These are phyloP conservation scores for Caracal caracal DNA, from an alignment of 2,113 vertebrate species.

Conservation along the genomic window DNA sequence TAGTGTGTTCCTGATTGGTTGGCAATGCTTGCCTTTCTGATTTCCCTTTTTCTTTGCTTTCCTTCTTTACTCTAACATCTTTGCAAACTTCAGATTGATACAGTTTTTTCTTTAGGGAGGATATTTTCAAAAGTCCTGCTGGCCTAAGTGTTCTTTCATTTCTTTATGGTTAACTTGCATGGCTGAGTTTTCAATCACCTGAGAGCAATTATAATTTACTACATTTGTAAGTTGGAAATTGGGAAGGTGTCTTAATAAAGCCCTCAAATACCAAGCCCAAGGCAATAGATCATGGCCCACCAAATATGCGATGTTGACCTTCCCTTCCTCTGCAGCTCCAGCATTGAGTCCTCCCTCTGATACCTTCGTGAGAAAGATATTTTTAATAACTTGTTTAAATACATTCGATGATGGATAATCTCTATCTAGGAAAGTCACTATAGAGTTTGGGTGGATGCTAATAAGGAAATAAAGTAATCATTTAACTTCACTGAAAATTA, in stretches of 20 bases:
- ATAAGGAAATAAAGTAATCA: slow-evolving; percentile 31
- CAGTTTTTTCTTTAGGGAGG: neutral
- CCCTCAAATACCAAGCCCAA: neutral
- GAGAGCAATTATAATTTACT: neutral
- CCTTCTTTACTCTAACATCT: neutral
- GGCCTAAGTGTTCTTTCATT: neutral
- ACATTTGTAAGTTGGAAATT: neutral
- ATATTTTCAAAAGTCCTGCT: neutral
- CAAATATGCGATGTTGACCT: neutral
- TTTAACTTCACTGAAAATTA: neutral
- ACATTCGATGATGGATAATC: neutral
- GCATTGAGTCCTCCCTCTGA: neutral
- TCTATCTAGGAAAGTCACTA: neutral
- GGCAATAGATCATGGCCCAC: no score
- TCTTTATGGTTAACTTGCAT: neutral
- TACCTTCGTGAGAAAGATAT: neutral
- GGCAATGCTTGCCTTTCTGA: neutral
- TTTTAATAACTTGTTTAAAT: neutral
- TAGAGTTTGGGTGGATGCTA: neutral
- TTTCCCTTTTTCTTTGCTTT: neutral
- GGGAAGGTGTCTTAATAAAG: neutral
- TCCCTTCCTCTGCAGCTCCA: neutral
- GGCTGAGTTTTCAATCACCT: neutral
- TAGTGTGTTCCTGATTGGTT: neutral
- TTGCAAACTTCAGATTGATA: neutral